Percentiles rank a stretch among this genome's conserved stretches.
These are phyloP conservation scores for Neofelis nebulosa DNA, from an alignment of 2,113 vertebrate species.

Conservation along the genomic window DNA sequence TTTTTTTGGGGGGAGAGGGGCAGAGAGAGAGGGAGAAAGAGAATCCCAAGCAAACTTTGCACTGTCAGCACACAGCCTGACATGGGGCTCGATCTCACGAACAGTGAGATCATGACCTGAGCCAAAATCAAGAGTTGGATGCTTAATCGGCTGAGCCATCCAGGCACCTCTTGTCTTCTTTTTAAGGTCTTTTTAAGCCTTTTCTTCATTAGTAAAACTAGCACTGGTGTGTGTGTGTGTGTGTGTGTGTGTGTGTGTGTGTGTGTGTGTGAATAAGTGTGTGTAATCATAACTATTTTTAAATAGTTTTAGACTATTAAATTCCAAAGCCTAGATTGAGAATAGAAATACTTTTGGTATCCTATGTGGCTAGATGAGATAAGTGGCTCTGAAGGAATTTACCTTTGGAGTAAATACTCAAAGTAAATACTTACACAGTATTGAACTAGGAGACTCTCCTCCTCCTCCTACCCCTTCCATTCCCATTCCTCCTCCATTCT, in stretches of 20 bases:
- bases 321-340: background rate
- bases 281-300: background rate
- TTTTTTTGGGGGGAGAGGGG: too few relatives aligned
- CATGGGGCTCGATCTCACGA: too few relatives aligned
- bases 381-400: background rate
- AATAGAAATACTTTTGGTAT: background rate
- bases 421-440: background rate
- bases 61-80: too few relatives aligned
- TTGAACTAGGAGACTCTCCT: background rate
- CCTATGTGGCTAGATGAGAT: background rate
- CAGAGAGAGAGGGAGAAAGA: too few relatives aligned
- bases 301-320: background rate
- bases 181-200: background rate
- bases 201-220: constrained; percentile 33
- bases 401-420: background rate
- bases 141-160: too few relatives aligned
- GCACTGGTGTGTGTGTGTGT: background rate
- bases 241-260: background rate
- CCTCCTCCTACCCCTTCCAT: background rate
- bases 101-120: too few relatives aligned
- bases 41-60: too few relatives aligned
- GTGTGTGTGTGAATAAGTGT: background rate
- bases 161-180: background rate
- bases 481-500: too few relatives aligned
- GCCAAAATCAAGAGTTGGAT: too few relatives aligned